phyloP scores from a whole-genome alignment of 2,888 invertebrate genomes.

The Ectemnius continuus region DNA sequence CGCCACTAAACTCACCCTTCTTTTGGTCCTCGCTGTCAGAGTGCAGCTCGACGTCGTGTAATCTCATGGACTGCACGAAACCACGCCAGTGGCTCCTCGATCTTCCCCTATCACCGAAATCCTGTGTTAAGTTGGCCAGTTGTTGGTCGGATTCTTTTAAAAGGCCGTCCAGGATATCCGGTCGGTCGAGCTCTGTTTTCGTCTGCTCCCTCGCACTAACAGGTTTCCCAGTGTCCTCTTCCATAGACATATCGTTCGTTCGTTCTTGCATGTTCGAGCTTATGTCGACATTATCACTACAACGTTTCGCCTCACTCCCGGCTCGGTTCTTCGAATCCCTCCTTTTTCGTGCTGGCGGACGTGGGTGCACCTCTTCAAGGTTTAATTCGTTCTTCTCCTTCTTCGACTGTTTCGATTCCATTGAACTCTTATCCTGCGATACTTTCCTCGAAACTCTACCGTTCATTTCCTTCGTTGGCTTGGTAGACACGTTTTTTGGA shows the following conservation, averaged over 20 bases:
- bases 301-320: constrained; percentile 19
- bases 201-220: constrained; percentile 13
- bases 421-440: constrained; percentile 22
- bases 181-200: constrained; percentile 57
- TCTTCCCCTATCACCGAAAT: constrained; percentile 61
- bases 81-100: constrained; percentile 70
- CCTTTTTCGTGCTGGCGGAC: constrained; percentile 56
- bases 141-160: constrained; percentile 69
- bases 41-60: constrained; percentile 70
- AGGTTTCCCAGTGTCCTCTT: constrained; percentile 7
- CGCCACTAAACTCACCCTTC: constrained; percentile 62
- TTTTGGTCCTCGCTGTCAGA: constrained; percentile 72
- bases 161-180: constrained; percentile 72
- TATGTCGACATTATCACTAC: constrained; percentile 1
- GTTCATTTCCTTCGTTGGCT: constrained; percentile 32
- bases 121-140: constrained; percentile 65
- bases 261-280: neutral
- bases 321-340: constrained; percentile 45
- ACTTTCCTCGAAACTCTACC: constrained; percentile 36
- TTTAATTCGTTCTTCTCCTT: constrained; percentile 29
- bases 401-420: constrained; percentile 32
- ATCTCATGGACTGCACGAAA: constrained; percentile 71
- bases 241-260: neutral
- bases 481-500: constrained; percentile 38
- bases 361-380: constrained; percentile 44